Conservation (phyloP, 2,113 vertebrate species). For the Uropsilus gracilis region DNA sequence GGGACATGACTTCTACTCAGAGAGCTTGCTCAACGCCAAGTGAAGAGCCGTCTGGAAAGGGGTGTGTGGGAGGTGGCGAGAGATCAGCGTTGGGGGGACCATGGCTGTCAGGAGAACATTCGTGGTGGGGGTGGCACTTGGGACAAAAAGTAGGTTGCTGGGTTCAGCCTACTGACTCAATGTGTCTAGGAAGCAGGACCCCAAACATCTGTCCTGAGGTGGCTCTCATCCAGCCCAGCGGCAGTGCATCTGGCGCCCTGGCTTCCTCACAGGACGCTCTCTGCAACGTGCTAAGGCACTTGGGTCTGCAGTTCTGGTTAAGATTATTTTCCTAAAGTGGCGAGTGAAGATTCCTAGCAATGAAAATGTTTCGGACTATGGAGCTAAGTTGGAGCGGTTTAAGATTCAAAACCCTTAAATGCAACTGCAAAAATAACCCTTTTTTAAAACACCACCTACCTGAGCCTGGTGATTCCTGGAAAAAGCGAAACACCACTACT, state of each 20-base stretch:
- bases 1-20: not conserved
- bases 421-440: not conserved
- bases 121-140: not conserved
- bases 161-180: not conserved
- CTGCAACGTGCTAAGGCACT: not conserved
- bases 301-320: not conserved
- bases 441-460: conserved; percentile 83
- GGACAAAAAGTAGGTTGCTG: not conserved
- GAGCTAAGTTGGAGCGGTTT: not conserved
- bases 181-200: not conserved
- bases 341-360: conserved; percentile 4
- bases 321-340: conserved; percentile 41
- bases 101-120: not conserved
- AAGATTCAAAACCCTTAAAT: conserved; percentile 20
- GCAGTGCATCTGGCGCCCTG: not conserved
- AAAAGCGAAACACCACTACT: conserved; percentile 96
- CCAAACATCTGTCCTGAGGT: not conserved
- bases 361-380: conserved; percentile 6
- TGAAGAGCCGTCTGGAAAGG: not conserved
- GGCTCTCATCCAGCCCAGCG: not conserved
- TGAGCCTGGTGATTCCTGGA: conserved; percentile 84
- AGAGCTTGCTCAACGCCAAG: not conserved
- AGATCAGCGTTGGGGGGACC: not conserved
- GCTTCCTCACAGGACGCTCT: not conserved
- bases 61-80: not conserved